Conservation (phyloP, 2,888 invertebrate genomes). For the Synergus itoensis region DNA sequence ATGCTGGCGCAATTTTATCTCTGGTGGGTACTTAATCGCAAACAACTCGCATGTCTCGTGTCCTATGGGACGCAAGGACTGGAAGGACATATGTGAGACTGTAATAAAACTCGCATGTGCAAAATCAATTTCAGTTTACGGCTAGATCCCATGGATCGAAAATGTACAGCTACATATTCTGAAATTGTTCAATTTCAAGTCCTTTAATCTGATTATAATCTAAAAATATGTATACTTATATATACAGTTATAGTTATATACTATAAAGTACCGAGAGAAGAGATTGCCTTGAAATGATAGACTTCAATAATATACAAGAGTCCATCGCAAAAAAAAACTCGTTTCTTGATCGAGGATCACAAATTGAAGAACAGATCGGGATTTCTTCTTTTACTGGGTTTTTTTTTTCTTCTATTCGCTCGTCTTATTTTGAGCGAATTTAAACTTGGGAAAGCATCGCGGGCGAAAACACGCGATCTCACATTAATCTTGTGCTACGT, state of each 20-base stretch:
- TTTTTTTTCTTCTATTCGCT: neutral
- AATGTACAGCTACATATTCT: conserved; percentile 41
- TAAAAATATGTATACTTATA: too few species aligned
- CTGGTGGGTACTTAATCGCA: conserved; percentile 38
- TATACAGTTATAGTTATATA: neutral
- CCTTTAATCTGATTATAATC: too few species aligned
- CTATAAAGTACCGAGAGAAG: neutral
- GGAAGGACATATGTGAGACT: conserved; percentile 43
- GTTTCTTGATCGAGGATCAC: neutral
- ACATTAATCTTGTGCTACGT: conserved; percentile 9
- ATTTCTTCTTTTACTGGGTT: conserved; percentile 1
- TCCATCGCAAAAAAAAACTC: neutral
- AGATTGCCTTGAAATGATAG: conserved; percentile 7
- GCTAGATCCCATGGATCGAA: conserved; percentile 43
- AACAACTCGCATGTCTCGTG: conserved; percentile 1
- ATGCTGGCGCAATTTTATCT: conserved; percentile 29
- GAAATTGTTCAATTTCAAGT: neutral
- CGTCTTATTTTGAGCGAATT: neutral
- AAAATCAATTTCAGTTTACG: conserved; percentile 53
- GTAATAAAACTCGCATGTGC: conserved; percentile 49
- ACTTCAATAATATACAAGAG: neutral
- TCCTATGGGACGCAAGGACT: conserved; percentile 35
- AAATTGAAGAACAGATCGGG: neutral
- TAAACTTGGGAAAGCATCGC: conserved; percentile 1
- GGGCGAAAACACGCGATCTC: conserved; percentile 2